These are phyloP conservation scores for Drosophila asahinai DNA, from an alignment of 1,140 invertebrate genomes.

Conservation along the genomic window DNA sequence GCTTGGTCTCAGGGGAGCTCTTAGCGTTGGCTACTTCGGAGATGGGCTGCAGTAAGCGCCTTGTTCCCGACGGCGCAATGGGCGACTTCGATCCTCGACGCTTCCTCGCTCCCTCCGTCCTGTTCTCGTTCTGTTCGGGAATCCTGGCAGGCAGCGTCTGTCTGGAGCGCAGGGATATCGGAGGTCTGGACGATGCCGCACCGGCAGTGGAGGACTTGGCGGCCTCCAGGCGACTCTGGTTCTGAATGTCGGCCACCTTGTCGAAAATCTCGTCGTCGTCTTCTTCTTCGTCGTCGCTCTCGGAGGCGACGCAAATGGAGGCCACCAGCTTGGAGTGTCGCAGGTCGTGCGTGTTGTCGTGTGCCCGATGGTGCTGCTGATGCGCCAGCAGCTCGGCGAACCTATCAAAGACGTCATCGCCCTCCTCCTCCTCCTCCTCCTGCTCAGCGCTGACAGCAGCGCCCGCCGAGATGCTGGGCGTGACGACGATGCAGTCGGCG, in stretches of 20 bases:
- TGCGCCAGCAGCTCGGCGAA: neutral
- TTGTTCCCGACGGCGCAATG: no score
- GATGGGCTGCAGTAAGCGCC: neutral
- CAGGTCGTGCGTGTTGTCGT: neutral
- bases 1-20: neutral
- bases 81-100: neutral
- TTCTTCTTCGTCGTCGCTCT: constrained; percentile 5
- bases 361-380: neutral
- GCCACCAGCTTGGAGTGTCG: neutral
- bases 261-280: neutral
- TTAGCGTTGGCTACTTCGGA: neutral
- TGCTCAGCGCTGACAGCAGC: neutral
- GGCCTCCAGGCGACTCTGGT: neutral
- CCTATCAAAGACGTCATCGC: neutral
- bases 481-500: neutral
- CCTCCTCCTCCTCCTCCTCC: neutral
- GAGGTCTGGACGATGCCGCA: neutral
- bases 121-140: neutral
- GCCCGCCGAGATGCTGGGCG: no score
- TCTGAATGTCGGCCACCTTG: neutral
- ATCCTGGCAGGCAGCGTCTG: neutral
- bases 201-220: neutral
- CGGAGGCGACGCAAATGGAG: neutral
- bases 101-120: neutral
- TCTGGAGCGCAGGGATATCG: neutral